These are phyloP conservation scores for Malthinus flaveolus DNA, from an alignment of 2,888 invertebrate genomes.

Conservation along the genomic window DNA sequence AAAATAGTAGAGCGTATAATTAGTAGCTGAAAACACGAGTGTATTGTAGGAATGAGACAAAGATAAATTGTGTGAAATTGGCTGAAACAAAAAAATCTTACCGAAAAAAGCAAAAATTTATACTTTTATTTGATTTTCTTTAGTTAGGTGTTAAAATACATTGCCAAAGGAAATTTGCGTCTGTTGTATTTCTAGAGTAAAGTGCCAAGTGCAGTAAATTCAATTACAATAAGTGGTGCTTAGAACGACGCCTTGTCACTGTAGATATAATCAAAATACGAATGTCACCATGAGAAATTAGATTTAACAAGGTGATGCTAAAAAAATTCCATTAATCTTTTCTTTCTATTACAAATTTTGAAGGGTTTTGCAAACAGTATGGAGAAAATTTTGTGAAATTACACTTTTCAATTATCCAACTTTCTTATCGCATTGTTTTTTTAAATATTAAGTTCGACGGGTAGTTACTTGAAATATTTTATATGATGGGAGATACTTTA, in stretches of 20 bases:
- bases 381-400: no score
- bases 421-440: no score
- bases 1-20: slow-evolving; percentile 33
- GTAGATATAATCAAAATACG: slow-evolving; percentile 18
- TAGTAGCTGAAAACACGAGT: slow-evolving; percentile 27
- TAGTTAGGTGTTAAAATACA: slow-evolving; percentile 12
- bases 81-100: slow-evolving; percentile 9
- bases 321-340: no score
- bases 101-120: slow-evolving; percentile 10
- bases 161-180: slow-evolving; percentile 17
- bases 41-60: slow-evolving; percentile 28
- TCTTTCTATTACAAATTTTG: no score
- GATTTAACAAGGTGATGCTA: slow-evolving; percentile 9
- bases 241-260: slow-evolving; percentile 13
- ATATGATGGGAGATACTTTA: not conserved
- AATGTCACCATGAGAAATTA: slow-evolving; percentile 14
- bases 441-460: no score
- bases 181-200: slow-evolving; percentile 11
- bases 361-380: no score
- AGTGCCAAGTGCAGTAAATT: slow-evolving; percentile 20
- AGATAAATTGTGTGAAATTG: slow-evolving; percentile 27
- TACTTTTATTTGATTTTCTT: slow-evolving; percentile 2
- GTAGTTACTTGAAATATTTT: no score
- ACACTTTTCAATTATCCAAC: no score
- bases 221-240: slow-evolving; percentile 23